Evolutionary conservation across 92 coral and sea anemone genomes (phyloP).

Genomic region (Siderastrea radians): DNA sequence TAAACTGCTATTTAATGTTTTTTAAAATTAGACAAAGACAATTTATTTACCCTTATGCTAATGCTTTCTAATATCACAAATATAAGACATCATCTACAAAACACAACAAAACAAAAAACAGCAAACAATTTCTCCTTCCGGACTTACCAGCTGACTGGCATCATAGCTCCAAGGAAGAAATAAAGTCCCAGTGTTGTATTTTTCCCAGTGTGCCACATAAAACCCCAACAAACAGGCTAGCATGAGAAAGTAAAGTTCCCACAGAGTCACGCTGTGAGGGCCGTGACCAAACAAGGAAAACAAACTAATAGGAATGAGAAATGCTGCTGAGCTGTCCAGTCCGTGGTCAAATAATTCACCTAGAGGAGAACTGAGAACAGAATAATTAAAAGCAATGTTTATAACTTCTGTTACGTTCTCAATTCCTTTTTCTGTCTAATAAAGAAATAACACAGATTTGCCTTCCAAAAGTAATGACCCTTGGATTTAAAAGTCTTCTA

Average conservation of each 20-base stretch:
- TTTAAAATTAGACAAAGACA: no score
- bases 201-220: conserved; percentile 97
- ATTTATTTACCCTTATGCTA: no score
- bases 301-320: conserved; percentile 82
- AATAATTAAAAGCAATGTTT: neutral
- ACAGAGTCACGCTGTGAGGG: conserved; percentile 61
- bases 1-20: no score
- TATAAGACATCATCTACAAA: no score
- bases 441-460: no score
- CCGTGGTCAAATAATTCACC: conserved; percentile 99
- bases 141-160: conserved; percentile 89
- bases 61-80: no score
- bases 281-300: conserved; percentile 93
- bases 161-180: conserved; percentile 98
- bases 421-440: no score
- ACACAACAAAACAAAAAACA: neutral
- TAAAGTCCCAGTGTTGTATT: conserved; percentile 93
- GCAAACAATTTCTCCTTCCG: no score
- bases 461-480: no score
- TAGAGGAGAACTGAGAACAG: conserved; percentile 88
- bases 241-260: conserved; percentile 79
- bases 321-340: conserved; percentile 93
- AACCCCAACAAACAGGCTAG: conserved; percentile 85
- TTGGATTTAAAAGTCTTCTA: no score
- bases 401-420: neutral